These are phyloP conservation scores for Philhelius pedissequus DNA, from an alignment of 2,888 invertebrate genomes.

Conservation along the genomic window DNA sequence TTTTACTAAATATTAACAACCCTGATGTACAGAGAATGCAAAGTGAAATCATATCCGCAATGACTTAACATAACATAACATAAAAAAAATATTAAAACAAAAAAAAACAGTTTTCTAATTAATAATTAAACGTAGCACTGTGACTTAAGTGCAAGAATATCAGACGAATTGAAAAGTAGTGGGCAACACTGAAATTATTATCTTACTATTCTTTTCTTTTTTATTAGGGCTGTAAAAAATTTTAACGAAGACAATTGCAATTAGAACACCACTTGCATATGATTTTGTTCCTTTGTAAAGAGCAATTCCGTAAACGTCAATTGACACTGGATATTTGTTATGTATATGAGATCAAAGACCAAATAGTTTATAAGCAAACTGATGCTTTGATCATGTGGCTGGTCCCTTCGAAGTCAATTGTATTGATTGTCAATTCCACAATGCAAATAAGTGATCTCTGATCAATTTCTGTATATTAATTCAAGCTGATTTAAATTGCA, in stretches of 20 bases:
- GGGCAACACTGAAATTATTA: background rate
- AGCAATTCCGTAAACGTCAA: background rate
- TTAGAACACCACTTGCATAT: background rate
- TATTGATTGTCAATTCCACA: background rate
- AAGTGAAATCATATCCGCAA: no score
- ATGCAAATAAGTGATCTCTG: background rate
- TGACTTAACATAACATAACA: no score
- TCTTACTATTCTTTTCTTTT: background rate
- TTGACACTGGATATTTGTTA: background rate
- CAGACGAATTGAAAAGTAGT: background rate
- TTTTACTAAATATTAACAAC: no score
- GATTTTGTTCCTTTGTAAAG: background rate
- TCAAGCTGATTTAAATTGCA: background rate
- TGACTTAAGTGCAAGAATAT: no score
- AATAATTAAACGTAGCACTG: no score
- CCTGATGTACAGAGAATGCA: no score
- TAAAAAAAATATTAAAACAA: no score
- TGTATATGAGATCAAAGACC: background rate
- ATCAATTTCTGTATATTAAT: background rate
- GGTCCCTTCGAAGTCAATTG: conserved; percentile 4
- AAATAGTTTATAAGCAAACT: background rate
- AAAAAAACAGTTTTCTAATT: no score
- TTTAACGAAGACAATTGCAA: background rate
- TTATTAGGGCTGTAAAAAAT: background rate
- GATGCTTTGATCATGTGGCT: background rate